Conservation (phyloP, 2,113 vertebrate genomes). For the Bungarus multicinctus region DNA sequence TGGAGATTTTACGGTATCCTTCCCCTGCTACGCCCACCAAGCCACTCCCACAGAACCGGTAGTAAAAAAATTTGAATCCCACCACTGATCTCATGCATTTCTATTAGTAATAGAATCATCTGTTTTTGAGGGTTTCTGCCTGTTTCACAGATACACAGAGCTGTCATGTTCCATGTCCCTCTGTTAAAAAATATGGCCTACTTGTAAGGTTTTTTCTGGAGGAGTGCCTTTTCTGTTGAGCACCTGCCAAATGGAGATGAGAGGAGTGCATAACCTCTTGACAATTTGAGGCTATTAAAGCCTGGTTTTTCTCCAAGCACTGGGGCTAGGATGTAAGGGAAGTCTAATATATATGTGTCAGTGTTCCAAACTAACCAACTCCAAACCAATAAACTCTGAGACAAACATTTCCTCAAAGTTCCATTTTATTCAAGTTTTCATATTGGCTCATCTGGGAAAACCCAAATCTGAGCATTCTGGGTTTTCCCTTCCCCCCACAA, state of each 20-base stretch:
- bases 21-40: no score
- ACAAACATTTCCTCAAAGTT: no score
- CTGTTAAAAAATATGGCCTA: neutral
- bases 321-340: neutral
- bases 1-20: no score
- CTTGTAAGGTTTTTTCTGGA: neutral
- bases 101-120: neutral
- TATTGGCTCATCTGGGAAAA: no score
- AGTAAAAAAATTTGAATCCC: no score
- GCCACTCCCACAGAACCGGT: no score
- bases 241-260: neutral
- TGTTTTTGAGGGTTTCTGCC: neutral
- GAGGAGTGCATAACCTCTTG: neutral
- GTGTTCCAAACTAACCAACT: no score
- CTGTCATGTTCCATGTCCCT: neutral
- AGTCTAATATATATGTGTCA: neutral
- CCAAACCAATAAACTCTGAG: no score
- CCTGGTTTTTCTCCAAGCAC: neutral
- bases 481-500: no score
- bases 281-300: neutral
- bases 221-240: neutral
- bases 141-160: neutral
- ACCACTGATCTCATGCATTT: neutral
- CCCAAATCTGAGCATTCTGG: no score
- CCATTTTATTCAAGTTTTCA: no score